Percentiles rank a stretch among this genome's conserved stretches.
Conservation (phyloP, 2,888 invertebrate genomes). For the Venustoraphidia nigricollis region DNA sequence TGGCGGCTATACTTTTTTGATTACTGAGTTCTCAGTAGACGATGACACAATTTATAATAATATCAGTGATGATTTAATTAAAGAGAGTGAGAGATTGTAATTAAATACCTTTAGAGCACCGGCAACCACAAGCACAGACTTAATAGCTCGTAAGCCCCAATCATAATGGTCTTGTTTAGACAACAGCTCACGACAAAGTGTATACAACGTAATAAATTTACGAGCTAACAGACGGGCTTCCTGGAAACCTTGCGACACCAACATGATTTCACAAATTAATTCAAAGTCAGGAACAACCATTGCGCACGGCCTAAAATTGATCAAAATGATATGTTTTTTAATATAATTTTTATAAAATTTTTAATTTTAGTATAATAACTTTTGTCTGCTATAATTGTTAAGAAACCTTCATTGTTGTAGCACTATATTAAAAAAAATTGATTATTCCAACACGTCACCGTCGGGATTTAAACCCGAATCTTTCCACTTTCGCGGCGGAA, state of each 20-base stretch:
- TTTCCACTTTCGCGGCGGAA: too few relatives aligned
- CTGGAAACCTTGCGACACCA: constrained; percentile 89
- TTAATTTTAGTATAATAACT: too few relatives aligned
- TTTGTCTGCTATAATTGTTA: too few relatives aligned
- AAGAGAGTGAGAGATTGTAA: too few relatives aligned
- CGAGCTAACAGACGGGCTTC: constrained; percentile 79
- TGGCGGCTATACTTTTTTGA: too few relatives aligned
- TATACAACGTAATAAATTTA: constrained; percentile 88
- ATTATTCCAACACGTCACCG: too few relatives aligned
- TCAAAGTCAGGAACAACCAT: constrained; percentile 98
- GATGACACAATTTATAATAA: too few relatives aligned
- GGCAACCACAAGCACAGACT: constrained; percentile 88
- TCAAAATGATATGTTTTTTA: background rate
- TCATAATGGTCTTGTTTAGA: constrained; percentile 95
- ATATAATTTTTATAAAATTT: background rate
- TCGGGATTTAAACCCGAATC: too few relatives aligned
- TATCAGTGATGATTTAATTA: too few relatives aligned
- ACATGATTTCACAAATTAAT: constrained; percentile 91
- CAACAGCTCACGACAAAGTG: constrained; percentile 73
- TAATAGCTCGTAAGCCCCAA: constrained; percentile 91
- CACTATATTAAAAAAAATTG: too few relatives aligned
- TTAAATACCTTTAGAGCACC: constrained; percentile 71
- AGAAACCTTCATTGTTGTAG: too few relatives aligned
- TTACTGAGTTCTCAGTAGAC: too few relatives aligned
- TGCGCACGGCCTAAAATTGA: constrained; percentile 64